Evolutionary conservation across 2,888 invertebrate species (phyloP).

Genomic region (Rhodophaea formosa): DNA sequence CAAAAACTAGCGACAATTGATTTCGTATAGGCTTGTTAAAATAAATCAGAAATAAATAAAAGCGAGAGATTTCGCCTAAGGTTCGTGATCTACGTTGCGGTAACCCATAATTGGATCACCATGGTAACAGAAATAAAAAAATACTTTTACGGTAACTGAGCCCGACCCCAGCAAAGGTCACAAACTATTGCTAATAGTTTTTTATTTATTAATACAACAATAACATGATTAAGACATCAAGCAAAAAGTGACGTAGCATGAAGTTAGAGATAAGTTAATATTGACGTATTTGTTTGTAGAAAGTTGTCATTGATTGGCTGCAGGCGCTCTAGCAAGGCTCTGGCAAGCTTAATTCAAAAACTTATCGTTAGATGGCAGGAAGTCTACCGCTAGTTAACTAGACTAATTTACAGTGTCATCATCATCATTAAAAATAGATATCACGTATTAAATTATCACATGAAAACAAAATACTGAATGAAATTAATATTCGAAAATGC

Average conservation of each 20-base stretch:
- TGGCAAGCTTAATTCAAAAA: no score
- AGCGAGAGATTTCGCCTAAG: background rate
- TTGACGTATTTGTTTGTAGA: background rate
- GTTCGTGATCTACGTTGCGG: slow-evolving; percentile 8
- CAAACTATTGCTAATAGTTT: background rate
- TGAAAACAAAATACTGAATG: no score
- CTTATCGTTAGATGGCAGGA: no score
- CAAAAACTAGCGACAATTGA: background rate
- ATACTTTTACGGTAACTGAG: slow-evolving; percentile 14
- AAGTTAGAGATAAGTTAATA: background rate
- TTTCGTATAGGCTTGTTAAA: background rate
- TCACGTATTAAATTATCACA: no score
- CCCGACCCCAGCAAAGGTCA: slow-evolving; percentile 14
- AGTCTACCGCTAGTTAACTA: no score
- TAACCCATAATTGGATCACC: background rate
- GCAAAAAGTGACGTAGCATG: background rate
- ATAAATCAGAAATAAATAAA: background rate
- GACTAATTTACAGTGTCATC: no score
- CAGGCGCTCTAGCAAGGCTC: no score
- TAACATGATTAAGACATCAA: slow-evolving; percentile 1
- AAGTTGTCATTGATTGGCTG: no score
- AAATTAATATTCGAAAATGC: no score
- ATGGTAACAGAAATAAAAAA: background rate
- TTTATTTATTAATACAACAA: background rate
- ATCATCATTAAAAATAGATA: no score